Evolutionary conservation across 2,888 invertebrate species (phyloP).

Genomic region (Lycia hirtaria): DNA sequence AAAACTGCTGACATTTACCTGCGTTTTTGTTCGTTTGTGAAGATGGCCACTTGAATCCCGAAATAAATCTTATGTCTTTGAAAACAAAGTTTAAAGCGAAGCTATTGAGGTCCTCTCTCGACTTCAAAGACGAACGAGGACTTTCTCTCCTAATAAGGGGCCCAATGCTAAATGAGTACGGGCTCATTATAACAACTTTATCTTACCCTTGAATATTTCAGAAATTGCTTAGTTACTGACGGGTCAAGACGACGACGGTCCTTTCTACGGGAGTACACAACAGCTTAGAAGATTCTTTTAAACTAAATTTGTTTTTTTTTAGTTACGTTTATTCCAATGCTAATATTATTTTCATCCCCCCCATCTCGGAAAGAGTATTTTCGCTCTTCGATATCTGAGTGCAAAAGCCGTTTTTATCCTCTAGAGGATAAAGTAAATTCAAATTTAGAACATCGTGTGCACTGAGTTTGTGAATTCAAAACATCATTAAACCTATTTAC

Average conservation of each 20-base stretch:
- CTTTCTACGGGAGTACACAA: too few relatives aligned
- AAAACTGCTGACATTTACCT: not conserved
- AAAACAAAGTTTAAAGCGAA: conserved; percentile 8
- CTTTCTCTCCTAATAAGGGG: conserved; percentile 24
- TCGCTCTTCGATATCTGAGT: too few relatives aligned
- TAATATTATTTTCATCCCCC: too few relatives aligned
- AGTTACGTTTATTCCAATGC: too few relatives aligned
- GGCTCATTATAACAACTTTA: conserved; percentile 44
- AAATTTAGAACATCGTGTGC: too few relatives aligned
- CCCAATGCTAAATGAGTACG: conserved; percentile 39
- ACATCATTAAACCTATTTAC: too few relatives aligned
- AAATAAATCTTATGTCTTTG: not conserved
- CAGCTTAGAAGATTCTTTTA: too few relatives aligned
- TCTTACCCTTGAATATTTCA: conserved; percentile 2
- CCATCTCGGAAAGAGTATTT: too few relatives aligned
- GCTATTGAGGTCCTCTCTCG: conserved; percentile 3
- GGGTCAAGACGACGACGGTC: not conserved
- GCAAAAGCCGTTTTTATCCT: too few relatives aligned
- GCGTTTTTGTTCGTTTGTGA: not conserved
- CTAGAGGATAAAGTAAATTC: too few relatives aligned
- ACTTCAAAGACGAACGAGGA: conserved; percentile 20
- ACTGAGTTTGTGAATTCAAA: too few relatives aligned
- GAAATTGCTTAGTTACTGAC: not conserved
- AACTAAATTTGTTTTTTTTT: too few relatives aligned
- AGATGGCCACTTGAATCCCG: not conserved